Percentiles rank a stretch among this genome's conserved stretches.
phyloP scores from a whole-genome alignment of 2,888 invertebrate genomes.

The Lasioglossum zephyrum region DNA sequence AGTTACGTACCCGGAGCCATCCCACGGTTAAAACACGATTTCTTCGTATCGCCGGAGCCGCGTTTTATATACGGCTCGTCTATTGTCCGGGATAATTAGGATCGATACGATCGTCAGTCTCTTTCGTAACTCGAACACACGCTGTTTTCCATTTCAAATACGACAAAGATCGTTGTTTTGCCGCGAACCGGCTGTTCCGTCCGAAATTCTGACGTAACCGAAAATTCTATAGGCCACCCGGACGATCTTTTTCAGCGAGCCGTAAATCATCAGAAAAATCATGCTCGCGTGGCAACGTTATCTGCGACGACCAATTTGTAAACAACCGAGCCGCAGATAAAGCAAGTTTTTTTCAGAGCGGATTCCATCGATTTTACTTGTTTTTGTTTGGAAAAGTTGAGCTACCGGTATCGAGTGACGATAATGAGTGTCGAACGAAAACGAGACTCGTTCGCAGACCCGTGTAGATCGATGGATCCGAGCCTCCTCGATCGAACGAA shows the following conservation, averaged over 20 bases:
- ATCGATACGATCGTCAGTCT: constrained; percentile 23
- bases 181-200: not conserved
- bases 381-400: not conserved
- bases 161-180: constrained; percentile 11
- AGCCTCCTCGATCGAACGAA: not conserved
- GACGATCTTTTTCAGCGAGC: not conserved
- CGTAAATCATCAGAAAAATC: not conserved
- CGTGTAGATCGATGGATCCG: not conserved
- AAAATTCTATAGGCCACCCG: not conserved
- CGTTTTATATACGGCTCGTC: constrained; percentile 16
- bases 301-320: not conserved
- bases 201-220: constrained; percentile 7
- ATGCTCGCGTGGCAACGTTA: not conserved
- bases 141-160: constrained; percentile 17
- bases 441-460: not conserved
- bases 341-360: not conserved
- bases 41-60: constrained; percentile 17
- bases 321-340: not conserved
- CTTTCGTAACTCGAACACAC: constrained; percentile 20
- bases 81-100: constrained; percentile 32
- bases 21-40: constrained; percentile 25
- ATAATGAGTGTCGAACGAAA: constrained; percentile 2
- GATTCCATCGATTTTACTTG: not conserved
- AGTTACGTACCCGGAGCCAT: constrained; percentile 7
- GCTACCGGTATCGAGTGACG: not conserved